phyloP scores from a whole-genome alignment of 1,140 invertebrate genomes.

The Littorina saxatilis region DNA sequence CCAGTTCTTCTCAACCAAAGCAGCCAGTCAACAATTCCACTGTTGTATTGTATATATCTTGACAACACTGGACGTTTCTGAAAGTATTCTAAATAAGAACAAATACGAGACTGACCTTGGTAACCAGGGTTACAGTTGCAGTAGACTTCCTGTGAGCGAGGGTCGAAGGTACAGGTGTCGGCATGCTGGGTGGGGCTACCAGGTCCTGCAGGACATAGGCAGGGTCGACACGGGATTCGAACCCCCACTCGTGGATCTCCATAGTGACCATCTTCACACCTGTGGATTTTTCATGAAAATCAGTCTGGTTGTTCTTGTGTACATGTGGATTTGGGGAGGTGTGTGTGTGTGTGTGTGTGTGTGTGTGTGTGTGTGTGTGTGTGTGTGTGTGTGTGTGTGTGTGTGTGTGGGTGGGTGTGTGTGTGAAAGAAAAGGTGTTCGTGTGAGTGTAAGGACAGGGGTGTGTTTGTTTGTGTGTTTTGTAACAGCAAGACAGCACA shows the following conservation, averaged over 20 bases:
- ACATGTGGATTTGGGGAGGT: neutral
- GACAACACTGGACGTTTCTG: no score
- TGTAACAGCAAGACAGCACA: neutral
- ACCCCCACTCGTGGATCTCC: slow-evolving; percentile 93
- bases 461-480: neutral
- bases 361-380: neutral
- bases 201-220: slow-evolving; percentile 93
- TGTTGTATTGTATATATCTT: no score
- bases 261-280: slow-evolving; percentile 94
- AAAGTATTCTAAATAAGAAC: no score
- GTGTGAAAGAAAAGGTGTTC: neutral
- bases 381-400: slow-evolving; percentile 22
- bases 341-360: neutral
- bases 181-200: slow-evolving; percentile 91
- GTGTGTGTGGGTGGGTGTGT: neutral
- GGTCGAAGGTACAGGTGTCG: slow-evolving; percentile 89
- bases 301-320: neutral
- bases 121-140: slow-evolving; percentile 96
- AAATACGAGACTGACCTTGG: slow-evolving; percentile 77
- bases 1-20: no score
- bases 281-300: slow-evolving; percentile 53
- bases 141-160: slow-evolving; percentile 90
- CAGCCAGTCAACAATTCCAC: no score
- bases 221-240: slow-evolving; percentile 93
- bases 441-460: neutral